Base-by-base conservation (phyloP, 64 coral and sea anemone species). In the Platygyra sinensis region DNA sequence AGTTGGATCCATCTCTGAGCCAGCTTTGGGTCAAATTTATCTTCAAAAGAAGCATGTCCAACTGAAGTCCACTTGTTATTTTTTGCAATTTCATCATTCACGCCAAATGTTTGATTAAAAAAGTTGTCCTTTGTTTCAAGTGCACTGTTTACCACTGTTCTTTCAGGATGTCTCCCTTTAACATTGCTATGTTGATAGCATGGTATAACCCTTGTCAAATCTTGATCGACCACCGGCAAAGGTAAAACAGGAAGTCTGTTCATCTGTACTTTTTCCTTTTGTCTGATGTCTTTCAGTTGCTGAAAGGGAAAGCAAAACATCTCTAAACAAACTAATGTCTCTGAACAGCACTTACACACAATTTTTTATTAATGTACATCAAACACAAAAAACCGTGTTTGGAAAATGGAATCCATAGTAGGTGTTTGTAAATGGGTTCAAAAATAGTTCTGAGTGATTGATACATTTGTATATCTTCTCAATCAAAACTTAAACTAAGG, bases 11-110 rank as follows among this genome's bases (percentile, higher is more conserved):
- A 96, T 25, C 73, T 74, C 8, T 76, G 87, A 24, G 79, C 73
- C 36, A 97, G 59, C 27, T 89, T 87, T 10, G 80, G 71, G 50
- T 90, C 76, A 49, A 88, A 93, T 80, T 79, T 93, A 65, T 99
- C 87, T 64, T 93, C 89, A 94, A 99, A 99, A 30, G 97, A 96
- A 75, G 77, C 72, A 74, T 91, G 93, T 22, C 97, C 97, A 75
- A 99, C 75, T 22, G 88, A 74, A 46, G 72, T 33, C 79, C 60
- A 65, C 25, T 52, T 67, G 46, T 19, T 64, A 90, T 85, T 85
- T 85, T 85, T 85, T 13, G 36, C 39, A 51, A 85, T 42, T 69
- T 69, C 60, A 84, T 84, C 59, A 46, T 84, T 84, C 33, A 25
- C 32, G 67, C 31, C 14, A 19, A 84, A 85, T 52, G 36, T 51